phyloP scores from a whole-genome alignment of 2,888 invertebrate species.

The Standfussiana lucernea region DNA sequence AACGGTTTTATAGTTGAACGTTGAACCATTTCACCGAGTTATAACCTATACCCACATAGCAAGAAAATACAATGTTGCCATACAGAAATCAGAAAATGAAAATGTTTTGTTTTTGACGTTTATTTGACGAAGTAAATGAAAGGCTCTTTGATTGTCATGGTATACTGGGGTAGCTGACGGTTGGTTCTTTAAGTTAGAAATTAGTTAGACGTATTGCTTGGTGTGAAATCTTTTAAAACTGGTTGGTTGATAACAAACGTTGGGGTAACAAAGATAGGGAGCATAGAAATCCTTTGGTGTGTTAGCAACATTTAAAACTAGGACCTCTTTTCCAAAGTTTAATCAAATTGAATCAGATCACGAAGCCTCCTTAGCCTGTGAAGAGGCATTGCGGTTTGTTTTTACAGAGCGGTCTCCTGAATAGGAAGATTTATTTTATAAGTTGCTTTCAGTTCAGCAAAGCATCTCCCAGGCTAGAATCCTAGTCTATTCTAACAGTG shows the following conservation, averaged over 20 bases:
- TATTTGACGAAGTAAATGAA: slow-evolving; percentile 4
- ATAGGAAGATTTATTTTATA: neutral
- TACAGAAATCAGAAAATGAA: neutral
- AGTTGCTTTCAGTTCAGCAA: neutral
- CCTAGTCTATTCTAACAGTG: slow-evolving; percentile 9
- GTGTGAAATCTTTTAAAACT: neutral
- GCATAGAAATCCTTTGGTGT: neutral
- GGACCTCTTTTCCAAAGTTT: neutral
- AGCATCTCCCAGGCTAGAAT: neutral
- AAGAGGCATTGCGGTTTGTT: neutral
- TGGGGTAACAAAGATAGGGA: too few relatives aligned
- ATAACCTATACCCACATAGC: neutral
- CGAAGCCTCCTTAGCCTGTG: neutral
- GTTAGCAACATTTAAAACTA: neutral
- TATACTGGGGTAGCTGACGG: neutral
- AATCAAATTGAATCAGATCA: neutral
- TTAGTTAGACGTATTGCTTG: neutral
- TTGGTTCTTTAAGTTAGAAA: neutral
- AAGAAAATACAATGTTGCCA: slow-evolving; percentile 33
- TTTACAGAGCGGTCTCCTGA: neutral
- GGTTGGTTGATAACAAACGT: neutral
- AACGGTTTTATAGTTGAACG: slow-evolving; percentile 49
- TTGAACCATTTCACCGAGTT: slow-evolving; percentile 49
- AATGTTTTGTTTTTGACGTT: neutral
- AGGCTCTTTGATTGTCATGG: slow-evolving; percentile 1